Percentiles rank a stretch among this genome's conserved stretches.
These are phyloP conservation scores for Thryonomys swinderianus DNA, from an alignment of 2,113 vertebrate species.

Conservation along the genomic window DNA sequence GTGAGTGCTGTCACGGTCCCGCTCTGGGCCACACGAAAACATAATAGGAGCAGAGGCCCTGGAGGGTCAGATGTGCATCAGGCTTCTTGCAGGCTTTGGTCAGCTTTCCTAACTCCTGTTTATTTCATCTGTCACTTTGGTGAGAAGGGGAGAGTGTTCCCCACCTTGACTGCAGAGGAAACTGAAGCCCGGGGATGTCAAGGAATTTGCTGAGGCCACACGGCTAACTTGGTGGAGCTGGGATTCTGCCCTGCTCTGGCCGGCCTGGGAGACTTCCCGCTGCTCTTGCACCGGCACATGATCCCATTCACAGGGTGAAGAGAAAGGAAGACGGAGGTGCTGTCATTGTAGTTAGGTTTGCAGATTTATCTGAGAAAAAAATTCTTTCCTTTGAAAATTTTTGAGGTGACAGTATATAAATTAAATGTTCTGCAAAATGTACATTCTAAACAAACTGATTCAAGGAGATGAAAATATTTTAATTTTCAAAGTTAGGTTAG, in stretches of 20 bases:
- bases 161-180: not conserved
- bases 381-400: conserved; percentile 28
- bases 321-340: not conserved
- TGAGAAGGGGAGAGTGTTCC: not conserved
- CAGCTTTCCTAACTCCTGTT: not conserved
- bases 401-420: not conserved
- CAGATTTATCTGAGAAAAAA: conserved; percentile 9
- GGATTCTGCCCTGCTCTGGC: not conserved
- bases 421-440: not conserved
- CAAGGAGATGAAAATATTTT: conserved; percentile 12
- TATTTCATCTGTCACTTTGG: not conserved
- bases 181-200: not conserved
- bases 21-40: not conserved
- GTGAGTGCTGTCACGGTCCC: not conserved
- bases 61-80: not conserved
- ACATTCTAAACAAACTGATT: conserved; percentile 30
- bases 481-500: conserved; percentile 24
- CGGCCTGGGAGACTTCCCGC: not conserved
- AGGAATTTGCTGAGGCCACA: not conserved
- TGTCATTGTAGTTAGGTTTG: not conserved
- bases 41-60: not conserved
- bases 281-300: not conserved
- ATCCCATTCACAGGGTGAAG: not conserved
- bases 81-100: not conserved
- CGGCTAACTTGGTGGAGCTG: not conserved